phyloP scores from a whole-genome alignment of 2,888 invertebrate genomes.

The Dicyrtomina minuta region DNA sequence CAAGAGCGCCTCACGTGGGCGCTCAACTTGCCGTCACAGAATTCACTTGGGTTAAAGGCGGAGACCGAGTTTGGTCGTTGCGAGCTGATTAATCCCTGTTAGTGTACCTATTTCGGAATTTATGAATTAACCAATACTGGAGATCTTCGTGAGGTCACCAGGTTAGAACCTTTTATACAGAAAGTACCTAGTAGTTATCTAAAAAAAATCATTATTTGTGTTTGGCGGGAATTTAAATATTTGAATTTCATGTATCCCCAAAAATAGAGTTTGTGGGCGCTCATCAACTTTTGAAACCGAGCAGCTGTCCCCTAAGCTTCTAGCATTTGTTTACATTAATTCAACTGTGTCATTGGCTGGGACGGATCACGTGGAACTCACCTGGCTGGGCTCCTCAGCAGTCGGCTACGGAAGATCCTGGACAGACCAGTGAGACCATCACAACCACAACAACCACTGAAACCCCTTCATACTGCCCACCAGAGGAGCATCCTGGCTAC shows the following conservation, averaged over 20 bases:
- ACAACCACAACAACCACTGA: not conserved
- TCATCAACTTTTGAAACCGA: not conserved
- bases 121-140: not conserved
- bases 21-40: not conserved
- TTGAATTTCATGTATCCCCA: too few species aligned
- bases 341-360: not conserved
- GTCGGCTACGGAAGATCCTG: too few species aligned
- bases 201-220: too few species aligned
- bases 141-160: not conserved
- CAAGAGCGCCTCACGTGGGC: not conserved
- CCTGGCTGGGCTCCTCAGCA: not conserved
- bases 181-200: too few species aligned
- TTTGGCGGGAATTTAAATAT: too few species aligned
- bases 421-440: too few species aligned
- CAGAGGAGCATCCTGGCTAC: too few species aligned
- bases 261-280: not conserved
- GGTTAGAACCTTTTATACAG: too few species aligned
- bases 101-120: not conserved
- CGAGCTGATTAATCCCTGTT: not conserved
- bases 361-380: not conserved
- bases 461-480: too few species aligned
- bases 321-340: slow-evolving; percentile 3
- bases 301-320: not conserved
- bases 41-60: not conserved
- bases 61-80: not conserved